Base-by-base conservation (phyloP, 2,113 vertebrate species). In the Ictalurus furcatus region DNA sequence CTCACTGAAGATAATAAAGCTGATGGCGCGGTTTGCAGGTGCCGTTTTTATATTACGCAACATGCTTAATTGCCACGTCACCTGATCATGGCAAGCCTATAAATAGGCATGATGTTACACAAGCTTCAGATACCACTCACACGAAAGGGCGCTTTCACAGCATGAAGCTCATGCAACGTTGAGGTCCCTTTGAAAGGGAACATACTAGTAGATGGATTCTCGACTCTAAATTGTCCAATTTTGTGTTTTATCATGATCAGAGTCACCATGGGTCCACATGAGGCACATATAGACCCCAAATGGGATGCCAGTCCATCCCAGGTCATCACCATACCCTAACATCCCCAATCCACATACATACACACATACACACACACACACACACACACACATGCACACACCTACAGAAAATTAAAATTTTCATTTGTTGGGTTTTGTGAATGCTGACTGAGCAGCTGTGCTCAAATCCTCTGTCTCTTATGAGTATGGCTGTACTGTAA, bases 401-500 rank as follows among this genome's bases (percentile, higher is more conserved):
- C 48, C 11, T 2, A 52, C 48, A 83, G 1, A 14, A 40, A 25
- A 19, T 25, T 6, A 14, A 40, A 25, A 19, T 25, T 6, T 59
- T 19, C 34, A 81, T 81, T 1, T 5, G 4, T 59, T 59, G 3
- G 8, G 8, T 52, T 44, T 85, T 44, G 34, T 63, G 65, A 58
- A 85, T 54, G 28, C 79, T 73, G 76, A 74, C 74, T 34, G 4
- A 81, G 44, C 28, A 79, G 21, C 73, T 28, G 40, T 85, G 73
- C 40, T 87, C 81, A 85, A 78, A 58, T 84, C 25, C 52, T 2
- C 54, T 84, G 71, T 34, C 81, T 81, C 30, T 52, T 87, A 59
- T 84, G 37, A 84, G 67, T 40, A 85, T 79, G 63, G 59, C 44
- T 81, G n/a, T 71, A 87, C 44, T 81, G 23, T 84, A 87, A 65